Base-by-base conservation (phyloP, 2,797 vertebrate species). In the Ateles fusciceps region DNA sequence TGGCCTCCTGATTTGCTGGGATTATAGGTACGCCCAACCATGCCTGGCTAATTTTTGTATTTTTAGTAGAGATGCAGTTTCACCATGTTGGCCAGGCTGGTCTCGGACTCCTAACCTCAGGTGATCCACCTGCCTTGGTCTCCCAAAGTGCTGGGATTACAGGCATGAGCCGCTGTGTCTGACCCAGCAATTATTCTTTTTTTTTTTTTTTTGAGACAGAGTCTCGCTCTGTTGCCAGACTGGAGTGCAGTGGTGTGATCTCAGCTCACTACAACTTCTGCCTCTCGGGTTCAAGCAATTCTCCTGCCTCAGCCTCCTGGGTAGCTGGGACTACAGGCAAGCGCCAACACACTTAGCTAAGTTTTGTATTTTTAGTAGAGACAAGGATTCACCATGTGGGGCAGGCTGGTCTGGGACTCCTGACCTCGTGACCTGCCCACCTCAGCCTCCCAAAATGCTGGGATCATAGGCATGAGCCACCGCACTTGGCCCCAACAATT, bases 81-180 rank as follows among this genome's bases (percentile, higher is more conserved):
- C 7, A 19, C 61, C 33, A 19, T n/a, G 7, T 68, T 68, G 61
- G 33, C 61, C 33, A 9, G 33, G 15, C 33, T 68, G 33, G 33
- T 33, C 61, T 68, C 1, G 15, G 61, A 68, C 33, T n/a, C 33
- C 7, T 68, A 33, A 68, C 61, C 33, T 68, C 15, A 19, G 33
- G 15, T 68, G 61, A 8, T n/a, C 61, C 17, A 19, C 15, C 33
- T 17, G 33, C 33, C 7, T 68, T n/a, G 61, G 61, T 33, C 61
- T 68, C 33, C 7, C 3, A 68, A 68, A 68, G 61, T 68, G 15
- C 61, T 68, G 61, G 33, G 7, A 68, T 68, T 68, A n/a, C 15
- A 17, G 33, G 15, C 7, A 33, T 68, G 33, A 68, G 33, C 7
- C 1, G 0, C 15, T 8, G 33, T n/a, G 61, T 3, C 3, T 17